phyloP scores from a whole-genome alignment of 2,888 invertebrate species.

The Leucoma salicis region DNA sequence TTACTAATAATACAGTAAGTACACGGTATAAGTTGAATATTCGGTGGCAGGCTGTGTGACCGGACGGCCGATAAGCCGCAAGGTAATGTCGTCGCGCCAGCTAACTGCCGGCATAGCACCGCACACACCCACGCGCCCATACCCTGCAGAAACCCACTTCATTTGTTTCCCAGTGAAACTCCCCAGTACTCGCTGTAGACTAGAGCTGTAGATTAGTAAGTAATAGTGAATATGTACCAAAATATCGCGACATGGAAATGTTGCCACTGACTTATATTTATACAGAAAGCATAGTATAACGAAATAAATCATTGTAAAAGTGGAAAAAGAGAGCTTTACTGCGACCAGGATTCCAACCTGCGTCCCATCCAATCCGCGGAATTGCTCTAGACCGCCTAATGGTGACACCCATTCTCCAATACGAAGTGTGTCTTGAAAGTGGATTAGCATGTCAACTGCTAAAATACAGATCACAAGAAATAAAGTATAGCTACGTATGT shows the following conservation, averaged over 20 bases:
- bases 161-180: constrained; percentile 44
- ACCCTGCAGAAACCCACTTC: constrained; percentile 37
- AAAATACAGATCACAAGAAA: constrained; percentile 9
- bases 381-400: too few relatives aligned
- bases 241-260: constrained; percentile 10
- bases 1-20: too few relatives aligned
- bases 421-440: too few relatives aligned
- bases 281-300: too few relatives aligned
- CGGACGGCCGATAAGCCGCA: constrained; percentile 66
- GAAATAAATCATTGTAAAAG: too few relatives aligned
- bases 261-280: neutral
- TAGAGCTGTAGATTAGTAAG: constrained; percentile 51
- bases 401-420: too few relatives aligned
- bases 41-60: constrained; percentile 43
- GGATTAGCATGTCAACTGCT: neutral
- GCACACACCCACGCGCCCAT: constrained; percentile 32
- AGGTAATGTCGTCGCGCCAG: constrained; percentile 56
- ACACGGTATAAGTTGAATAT: constrained; percentile 26
- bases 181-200: constrained; percentile 37
- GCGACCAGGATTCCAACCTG: too few relatives aligned
- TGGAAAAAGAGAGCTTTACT: too few relatives aligned
- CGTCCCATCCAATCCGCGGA: too few relatives aligned
- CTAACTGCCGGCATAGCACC: constrained; percentile 53
- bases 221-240: constrained; percentile 36
- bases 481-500: constrained; percentile 10